Evolutionary conservation across 2,797 vertebrate species (phyloP), one percentile per base, ranked within the genome.

Genomic region (Cynodonichthys magdalenae): DNA sequence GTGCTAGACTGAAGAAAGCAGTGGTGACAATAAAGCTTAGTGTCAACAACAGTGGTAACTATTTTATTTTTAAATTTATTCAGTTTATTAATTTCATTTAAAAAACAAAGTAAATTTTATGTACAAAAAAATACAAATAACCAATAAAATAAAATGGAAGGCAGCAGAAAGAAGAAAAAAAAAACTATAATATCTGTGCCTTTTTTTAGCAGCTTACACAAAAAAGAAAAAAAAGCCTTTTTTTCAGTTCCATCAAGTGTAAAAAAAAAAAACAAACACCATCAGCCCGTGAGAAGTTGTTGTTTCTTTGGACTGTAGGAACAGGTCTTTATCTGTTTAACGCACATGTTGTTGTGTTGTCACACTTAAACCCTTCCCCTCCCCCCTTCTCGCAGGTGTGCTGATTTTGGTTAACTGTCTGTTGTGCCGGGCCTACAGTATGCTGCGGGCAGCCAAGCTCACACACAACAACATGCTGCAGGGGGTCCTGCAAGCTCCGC

Each of bases 401-500:
- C 90, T 95, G 88, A 80, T 94, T 83, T 86, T 94, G 90, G 80
- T 65, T 83, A 93, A 87, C 90, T 87, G 81, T 84, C 79, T 93
- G 81, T 76, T 94, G 88, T 90, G 89, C 86, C 90, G 90, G 71
- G 90, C 71, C 75, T 92, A 92, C 90, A 86, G 91, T 77, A 92
- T 92, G 92, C 90, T 94, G 90, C 88, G 59, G 65, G 92, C 93
- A 14, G 91, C 94, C 83, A 74, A 83, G 83, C 18, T 81, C 71
- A 90, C 80, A 14, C 94, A 94, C 89, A n/a, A 10, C 84, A 83
- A 88, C 89, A 81, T 94, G 92, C 94, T 95, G 55, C 85, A 84
- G 59, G 77, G 87, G 79, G 83, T 94, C 82, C 87, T 95, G 90
- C 91, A 87, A 53, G 93, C 93, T 4, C 93, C 94, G 41, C 92